phyloP scores from a whole-genome alignment of 2,797 vertebrate genomes.

The Pempheris klunzingeri region DNA sequence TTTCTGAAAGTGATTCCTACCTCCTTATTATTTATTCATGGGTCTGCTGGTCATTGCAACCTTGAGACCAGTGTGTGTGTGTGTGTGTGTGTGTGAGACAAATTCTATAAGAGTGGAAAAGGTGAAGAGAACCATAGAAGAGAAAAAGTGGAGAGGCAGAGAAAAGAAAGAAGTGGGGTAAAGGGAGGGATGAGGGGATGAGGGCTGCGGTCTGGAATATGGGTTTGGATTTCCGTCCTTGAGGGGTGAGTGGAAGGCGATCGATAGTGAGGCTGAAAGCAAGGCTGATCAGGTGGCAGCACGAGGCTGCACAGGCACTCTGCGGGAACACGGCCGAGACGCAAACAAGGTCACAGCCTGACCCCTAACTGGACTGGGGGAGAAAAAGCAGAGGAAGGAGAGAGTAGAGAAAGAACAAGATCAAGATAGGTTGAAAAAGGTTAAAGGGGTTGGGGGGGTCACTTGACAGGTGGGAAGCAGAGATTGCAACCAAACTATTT shows the following conservation, averaged over 20 bases:
- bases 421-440: slow-evolving; percentile 4
- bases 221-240: slow-evolving; percentile 88
- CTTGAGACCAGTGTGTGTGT: slow-evolving; percentile 76
- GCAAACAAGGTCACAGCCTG: slow-evolving; percentile 84
- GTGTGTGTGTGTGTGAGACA: slow-evolving; percentile 43
- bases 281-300: slow-evolving; percentile 84
- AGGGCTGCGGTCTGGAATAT: slow-evolving; percentile 75
- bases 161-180: slow-evolving; percentile 57
- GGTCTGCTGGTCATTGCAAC: slow-evolving; percentile 87
- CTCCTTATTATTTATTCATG: slow-evolving; percentile 89
- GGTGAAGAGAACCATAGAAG: slow-evolving; percentile 60
- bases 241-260: slow-evolving; percentile 82
- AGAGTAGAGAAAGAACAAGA: slow-evolving; percentile 24
- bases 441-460: slow-evolving; percentile 3
- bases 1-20: slow-evolving; percentile 88
- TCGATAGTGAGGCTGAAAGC: slow-evolving; percentile 84
- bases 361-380: slow-evolving; percentile 64
- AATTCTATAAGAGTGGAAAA: slow-evolving; percentile 69
- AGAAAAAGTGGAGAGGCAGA: slow-evolving; percentile 67
- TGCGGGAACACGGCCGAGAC: slow-evolving; percentile 75
- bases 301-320: slow-evolving; percentile 74
- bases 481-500: slow-evolving; percentile 8
- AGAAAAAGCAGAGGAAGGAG: slow-evolving; percentile 12
- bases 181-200: slow-evolving; percentile 52
- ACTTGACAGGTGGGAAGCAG: not conserved